Evolutionary conservation across 2,113 vertebrate genomes (phyloP).

Genomic region (Hippocampus abdominalis): DNA sequence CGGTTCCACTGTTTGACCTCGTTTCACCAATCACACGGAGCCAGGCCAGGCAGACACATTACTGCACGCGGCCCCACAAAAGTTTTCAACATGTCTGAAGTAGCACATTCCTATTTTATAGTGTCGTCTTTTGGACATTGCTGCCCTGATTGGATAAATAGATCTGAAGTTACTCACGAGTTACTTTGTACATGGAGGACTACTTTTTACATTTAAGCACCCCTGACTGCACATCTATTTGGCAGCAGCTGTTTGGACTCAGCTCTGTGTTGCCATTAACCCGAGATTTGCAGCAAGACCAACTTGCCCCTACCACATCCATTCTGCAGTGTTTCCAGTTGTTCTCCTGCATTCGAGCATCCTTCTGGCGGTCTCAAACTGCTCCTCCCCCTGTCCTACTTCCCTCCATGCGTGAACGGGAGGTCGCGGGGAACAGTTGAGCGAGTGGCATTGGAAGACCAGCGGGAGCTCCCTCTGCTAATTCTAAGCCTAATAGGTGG

Average conservation of each 20-base stretch:
- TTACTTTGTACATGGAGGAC: no score
- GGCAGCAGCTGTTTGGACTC: slow-evolving; percentile 31
- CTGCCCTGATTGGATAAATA: no score
- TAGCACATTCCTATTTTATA: no score
- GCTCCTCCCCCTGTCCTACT: slow-evolving; percentile 62
- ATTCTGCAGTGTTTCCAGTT: slow-evolving; percentile 35
- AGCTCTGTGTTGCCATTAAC: slow-evolving; percentile 32
- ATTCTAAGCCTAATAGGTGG: slow-evolving; percentile 18
- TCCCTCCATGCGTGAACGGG: slow-evolving; percentile 30
- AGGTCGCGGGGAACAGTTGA: not conserved
- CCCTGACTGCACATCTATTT: no score
- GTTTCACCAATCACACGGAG: no score
- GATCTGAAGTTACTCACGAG: no score
- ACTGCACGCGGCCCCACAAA: no score
- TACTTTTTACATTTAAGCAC: no score
- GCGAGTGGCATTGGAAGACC: not conserved
- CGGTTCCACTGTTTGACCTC: no score
- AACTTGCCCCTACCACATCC: not conserved
- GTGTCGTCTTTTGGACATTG: no score
- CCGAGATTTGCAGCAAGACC: slow-evolving; percentile 25
- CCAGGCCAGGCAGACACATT: no score
- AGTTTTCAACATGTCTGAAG: no score
- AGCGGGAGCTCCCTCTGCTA: slow-evolving; percentile 13
- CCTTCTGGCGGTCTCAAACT: not conserved
- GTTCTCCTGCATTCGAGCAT: slow-evolving; percentile 8